phyloP scores from a whole-genome alignment of 2,113 vertebrate species.

The Nycticebus coucang region DNA sequence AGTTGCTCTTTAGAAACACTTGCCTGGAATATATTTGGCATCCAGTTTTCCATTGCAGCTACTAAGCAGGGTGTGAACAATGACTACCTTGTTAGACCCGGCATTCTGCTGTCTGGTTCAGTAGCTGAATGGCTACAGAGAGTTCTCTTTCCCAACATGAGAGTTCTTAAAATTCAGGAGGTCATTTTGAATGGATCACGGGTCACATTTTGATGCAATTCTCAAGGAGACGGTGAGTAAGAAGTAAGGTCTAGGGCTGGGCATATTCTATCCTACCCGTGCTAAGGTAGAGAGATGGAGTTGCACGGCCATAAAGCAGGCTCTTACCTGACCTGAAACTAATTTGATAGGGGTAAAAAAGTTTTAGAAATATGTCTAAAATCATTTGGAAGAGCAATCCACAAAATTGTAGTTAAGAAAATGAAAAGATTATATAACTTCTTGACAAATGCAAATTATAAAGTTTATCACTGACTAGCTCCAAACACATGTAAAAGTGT shows the following conservation, averaged over 20 bases:
- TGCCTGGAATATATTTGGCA: constrained; percentile 8
- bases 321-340: constrained; percentile 6
- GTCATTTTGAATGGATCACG: constrained; percentile 43
- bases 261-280: not conserved
- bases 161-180: not conserved
- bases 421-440: not conserved
- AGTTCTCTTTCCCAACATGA: not conserved
- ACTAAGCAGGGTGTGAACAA: not conserved
- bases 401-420: not conserved
- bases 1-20: constrained; percentile 49
- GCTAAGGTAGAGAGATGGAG: not conserved
- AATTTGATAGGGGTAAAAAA: not conserved
- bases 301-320: not conserved
- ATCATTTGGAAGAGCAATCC: not conserved
- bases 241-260: not conserved
- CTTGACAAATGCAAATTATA: not conserved
- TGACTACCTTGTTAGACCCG: not conserved
- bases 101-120: not conserved
- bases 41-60: not conserved
- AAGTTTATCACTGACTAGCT: not conserved
- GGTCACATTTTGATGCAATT: not conserved
- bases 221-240: not conserved
- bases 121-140: not conserved
- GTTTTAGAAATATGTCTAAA: constrained; percentile 49
- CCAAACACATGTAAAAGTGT: not conserved